Percentiles rank a stretch among this genome's conserved stretches.
Conservation (phyloP, 2,113 vertebrate species). For the Alethe castanea region DNA sequence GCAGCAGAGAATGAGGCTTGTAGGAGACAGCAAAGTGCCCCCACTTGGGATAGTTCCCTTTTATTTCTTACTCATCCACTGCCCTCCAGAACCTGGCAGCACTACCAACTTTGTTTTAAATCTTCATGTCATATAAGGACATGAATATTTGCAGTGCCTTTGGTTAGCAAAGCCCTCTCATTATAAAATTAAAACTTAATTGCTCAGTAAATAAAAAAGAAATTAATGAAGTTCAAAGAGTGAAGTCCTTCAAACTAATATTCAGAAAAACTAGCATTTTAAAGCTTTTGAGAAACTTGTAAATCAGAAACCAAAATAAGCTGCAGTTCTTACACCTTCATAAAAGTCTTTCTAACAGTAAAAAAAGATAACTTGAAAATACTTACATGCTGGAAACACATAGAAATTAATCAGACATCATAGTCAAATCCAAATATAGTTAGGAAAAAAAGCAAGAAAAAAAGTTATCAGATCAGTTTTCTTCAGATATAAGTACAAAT, state of each 20-base stretch:
- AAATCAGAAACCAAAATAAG: not conserved
- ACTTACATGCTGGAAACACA: slow-evolving; percentile 80
- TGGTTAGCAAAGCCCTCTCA: not conserved
- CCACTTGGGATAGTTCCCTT: not conserved
- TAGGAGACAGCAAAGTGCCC: not conserved
- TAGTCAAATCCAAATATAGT: slow-evolving; percentile 28
- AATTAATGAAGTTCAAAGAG: not conserved
- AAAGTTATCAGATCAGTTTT: not conserved
- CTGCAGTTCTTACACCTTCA: not conserved
- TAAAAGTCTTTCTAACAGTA: not conserved
- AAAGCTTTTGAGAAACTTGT: not conserved
- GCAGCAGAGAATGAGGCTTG: not conserved
- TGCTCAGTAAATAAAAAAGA: not conserved
- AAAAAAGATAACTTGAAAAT: slow-evolving; percentile 40
- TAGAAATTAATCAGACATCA: slow-evolving; percentile 10
- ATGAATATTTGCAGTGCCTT: not conserved
- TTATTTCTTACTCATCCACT: not conserved
- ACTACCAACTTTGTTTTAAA: not conserved
- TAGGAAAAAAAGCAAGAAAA: slow-evolving; percentile 37
- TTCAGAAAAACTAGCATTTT: not conserved
- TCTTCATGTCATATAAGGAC: not conserved
- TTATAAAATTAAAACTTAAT: not conserved
- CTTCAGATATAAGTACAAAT: not conserved
- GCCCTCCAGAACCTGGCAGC: not conserved
- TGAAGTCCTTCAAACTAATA: not conserved